Evolutionary conservation across 2,113 vertebrate genomes (phyloP), one percentile per base, ranked within the genome.

Genomic region (Antigone vipio): DNA sequence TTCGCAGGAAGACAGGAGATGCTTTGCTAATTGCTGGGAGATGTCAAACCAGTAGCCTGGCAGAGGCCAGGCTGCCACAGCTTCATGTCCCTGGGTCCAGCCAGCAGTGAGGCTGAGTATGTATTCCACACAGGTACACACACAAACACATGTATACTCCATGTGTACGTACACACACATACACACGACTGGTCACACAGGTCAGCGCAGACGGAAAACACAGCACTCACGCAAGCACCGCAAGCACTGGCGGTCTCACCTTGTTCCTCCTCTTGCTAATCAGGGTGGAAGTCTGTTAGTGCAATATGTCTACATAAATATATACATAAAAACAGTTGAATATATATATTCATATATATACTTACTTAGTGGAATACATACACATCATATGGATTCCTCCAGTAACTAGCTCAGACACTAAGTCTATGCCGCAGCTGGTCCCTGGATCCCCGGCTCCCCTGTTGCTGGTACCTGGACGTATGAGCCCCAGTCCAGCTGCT

Each of bases 151-250:
- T 11, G 14, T 5, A 44, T 15, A 1, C 7, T 5, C 6, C 20
- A 13, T 26, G 24, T 2, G 44, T 29, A 10, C 3, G 0, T 66
- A 22, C 5, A 3, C 4, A 8, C 15, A 40, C 3, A 10, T 0
- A 14, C 18, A 24, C 26, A 27, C 2, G 2, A 30, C 35, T 62
- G 63, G 32, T 12, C 45, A 8, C 20, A 9, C 1, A 5, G 56
- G 60, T 38, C 72, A 62, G 15, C 0, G 35, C 52, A 72, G 71
- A 23, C 19, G 71, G 30, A 58, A 88, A n/a, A 13, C 26, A 23
- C 23, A 18, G 32, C 45, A 8, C 71, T 38, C 14, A 7, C 58
- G 18, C 12, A 24, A n/a, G 24, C 27, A 3, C 17, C 4, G 2
- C 15, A 12, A 74, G 26, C 47, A 80, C 9, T 22, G 12, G 5